Evolutionary conservation across 2,888 invertebrate species (phyloP).

Genomic region (Spodoptera picta): DNA sequence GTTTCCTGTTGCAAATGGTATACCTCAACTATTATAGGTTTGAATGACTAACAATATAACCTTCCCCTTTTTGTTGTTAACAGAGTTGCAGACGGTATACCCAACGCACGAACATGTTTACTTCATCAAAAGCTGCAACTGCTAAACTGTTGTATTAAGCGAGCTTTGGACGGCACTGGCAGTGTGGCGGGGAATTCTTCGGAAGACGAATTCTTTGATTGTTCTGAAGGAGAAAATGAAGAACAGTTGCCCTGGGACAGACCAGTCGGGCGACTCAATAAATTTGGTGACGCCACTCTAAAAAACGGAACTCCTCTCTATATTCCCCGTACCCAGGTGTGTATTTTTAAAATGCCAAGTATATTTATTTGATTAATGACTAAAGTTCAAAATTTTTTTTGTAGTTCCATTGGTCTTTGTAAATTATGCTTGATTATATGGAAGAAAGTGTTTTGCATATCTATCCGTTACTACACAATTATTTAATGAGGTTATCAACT

Average conservation of each 20-base stretch:
- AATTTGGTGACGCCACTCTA: slow-evolving; percentile 77
- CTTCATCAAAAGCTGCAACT: slow-evolving; percentile 98
- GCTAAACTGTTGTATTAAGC: slow-evolving; percentile 93
- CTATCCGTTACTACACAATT: slow-evolving; percentile 27
- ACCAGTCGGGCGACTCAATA: slow-evolving; percentile 76
- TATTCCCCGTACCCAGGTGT: slow-evolving; percentile 82
- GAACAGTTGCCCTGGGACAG: slow-evolving; percentile 82
- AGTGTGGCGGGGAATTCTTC: slow-evolving; percentile 73
- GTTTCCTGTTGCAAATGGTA: neutral
- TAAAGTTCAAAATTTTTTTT: neutral
- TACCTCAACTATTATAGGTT: neutral
- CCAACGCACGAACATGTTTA: slow-evolving; percentile 96
- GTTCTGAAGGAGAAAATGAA: slow-evolving; percentile 89
- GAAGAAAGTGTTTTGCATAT: slow-evolving; percentile 2
- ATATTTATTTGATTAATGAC: neutral
- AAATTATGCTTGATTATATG: too few species aligned
- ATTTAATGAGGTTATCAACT: slow-evolving; percentile 35
- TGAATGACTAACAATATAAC: neutral
- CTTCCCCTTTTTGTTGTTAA: slow-evolving; percentile 65
- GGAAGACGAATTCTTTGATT: slow-evolving; percentile 94
- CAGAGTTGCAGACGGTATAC: slow-evolving; percentile 94
- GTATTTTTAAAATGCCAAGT: slow-evolving; percentile 10
- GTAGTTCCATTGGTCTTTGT: neutral
- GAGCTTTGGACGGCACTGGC: slow-evolving; percentile 84
- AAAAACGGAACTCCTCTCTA: slow-evolving; percentile 82